Conservation (phyloP, 2,888 invertebrate species). For the Drosophila atripex region DNA sequence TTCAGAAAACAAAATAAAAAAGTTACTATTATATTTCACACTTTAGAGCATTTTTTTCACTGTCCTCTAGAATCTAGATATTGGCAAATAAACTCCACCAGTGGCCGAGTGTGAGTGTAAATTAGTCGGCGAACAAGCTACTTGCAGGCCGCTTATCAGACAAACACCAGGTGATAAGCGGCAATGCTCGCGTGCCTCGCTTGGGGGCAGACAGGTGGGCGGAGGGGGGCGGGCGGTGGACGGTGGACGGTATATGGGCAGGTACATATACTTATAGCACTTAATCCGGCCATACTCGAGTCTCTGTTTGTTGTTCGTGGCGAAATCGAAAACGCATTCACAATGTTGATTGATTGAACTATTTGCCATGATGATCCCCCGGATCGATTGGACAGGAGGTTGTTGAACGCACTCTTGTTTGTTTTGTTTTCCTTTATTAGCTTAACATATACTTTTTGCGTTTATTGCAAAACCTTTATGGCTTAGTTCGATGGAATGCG, state of each 20-base stretch:
- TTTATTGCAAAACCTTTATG: slow-evolving; percentile 6
- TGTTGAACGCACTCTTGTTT: slow-evolving; percentile 53
- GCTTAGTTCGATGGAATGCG: slow-evolving; percentile 24
- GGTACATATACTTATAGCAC: slow-evolving; percentile 42
- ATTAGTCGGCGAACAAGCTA: slow-evolving; percentile 26
- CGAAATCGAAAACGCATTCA: slow-evolving; percentile 43
- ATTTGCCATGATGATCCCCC: slow-evolving; percentile 29
- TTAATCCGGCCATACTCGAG: slow-evolving; percentile 47
- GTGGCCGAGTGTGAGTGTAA: slow-evolving; percentile 7
- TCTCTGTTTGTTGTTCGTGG: slow-evolving; percentile 42
- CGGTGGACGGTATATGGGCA: neutral
- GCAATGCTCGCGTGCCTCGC: slow-evolving; percentile 63
- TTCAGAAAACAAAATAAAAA: no score
- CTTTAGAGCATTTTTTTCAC: neutral
- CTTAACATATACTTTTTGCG: neutral
- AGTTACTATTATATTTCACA: no score
- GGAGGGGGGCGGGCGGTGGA: slow-evolving; percentile 1
- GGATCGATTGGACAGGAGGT: slow-evolving; percentile 49
- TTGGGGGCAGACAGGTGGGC: slow-evolving; percentile 5
- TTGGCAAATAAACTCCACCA: slow-evolving; percentile 21
- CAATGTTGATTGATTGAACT: slow-evolving; percentile 13
- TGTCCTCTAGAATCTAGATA: neutral
- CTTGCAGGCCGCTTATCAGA: slow-evolving; percentile 54
- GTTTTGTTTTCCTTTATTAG: slow-evolving; percentile 6
- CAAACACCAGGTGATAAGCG: slow-evolving; percentile 55